phyloP scores from a whole-genome alignment of 2,113 vertebrate species.

The Ariopsis seemanni region DNA sequence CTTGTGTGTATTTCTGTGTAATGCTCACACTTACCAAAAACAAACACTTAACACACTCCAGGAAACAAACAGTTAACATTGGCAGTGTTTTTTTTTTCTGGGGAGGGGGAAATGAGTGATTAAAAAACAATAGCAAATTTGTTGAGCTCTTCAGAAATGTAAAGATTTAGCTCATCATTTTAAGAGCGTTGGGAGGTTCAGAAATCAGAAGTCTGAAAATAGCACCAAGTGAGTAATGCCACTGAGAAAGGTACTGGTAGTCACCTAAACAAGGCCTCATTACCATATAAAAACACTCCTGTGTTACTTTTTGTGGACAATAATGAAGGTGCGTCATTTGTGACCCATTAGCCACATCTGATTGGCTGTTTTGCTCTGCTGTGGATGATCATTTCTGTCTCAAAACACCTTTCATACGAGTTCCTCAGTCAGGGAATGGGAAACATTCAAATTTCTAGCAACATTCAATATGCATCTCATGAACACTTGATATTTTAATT shows the following conservation, averaged over 20 bases:
- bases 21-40: constrained; percentile 4
- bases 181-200: background rate
- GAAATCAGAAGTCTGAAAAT: background rate
- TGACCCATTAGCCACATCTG: background rate
- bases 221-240: background rate
- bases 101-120: background rate
- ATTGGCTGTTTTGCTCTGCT: background rate
- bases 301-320: constrained; percentile 29
- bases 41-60: constrained; percentile 22
- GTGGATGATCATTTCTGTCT: background rate
- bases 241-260: background rate
- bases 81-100: background rate
- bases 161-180: background rate
- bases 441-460: background rate
- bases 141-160: background rate
- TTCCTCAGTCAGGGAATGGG: background rate
- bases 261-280: constrained; percentile 30
- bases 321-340: constrained; percentile 40
- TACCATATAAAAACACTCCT: constrained; percentile 41
- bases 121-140: background rate
- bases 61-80: background rate
- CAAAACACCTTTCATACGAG: background rate
- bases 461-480: background rate
- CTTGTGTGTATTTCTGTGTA: constrained; percentile 42
- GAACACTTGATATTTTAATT: background rate